A percentile compares a stretch with the other conserved stretches of the same genome.
These are phyloP conservation scores for Caenorhabditis uteleia DNA, from an alignment of 2,888 invertebrate genomes.

Conservation along the genomic window DNA sequence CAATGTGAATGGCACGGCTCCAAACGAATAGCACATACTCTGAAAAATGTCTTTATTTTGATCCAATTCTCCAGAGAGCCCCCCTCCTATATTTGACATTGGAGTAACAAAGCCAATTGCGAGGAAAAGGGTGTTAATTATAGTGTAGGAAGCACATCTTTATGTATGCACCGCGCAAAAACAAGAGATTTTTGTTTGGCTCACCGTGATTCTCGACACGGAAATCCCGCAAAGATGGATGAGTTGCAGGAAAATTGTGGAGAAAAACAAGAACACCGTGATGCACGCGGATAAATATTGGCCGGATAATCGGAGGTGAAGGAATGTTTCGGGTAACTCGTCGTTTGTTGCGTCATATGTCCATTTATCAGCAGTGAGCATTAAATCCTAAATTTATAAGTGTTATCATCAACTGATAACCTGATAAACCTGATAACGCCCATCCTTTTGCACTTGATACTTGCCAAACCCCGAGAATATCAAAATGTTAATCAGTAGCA, in stretches of 20 bases:
- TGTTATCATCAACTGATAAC: neutral
- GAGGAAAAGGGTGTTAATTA: too few species aligned
- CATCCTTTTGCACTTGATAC: conserved; percentile 55
- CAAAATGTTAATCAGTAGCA: conserved; percentile 60
- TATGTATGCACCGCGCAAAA: too few species aligned
- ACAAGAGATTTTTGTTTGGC: too few species aligned
- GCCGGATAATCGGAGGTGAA: conserved; percentile 56
- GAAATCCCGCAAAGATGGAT: conserved; percentile 54
- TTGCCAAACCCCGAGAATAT: conserved; percentile 66
- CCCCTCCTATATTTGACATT: conserved; percentile 5
- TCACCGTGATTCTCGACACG: conserved; percentile 59
- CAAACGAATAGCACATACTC: conserved; percentile 64
- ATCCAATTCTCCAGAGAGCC: neutral
- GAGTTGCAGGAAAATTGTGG: conserved; percentile 55
- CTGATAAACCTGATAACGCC: conserved; percentile 35
- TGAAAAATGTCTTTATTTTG: conserved; percentile 34
- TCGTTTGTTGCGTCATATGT: conserved; percentile 44
- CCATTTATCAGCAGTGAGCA: conserved; percentile 66
- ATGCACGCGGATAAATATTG: conserved; percentile 57
- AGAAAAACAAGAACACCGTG: conserved; percentile 52
- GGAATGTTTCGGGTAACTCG: conserved; percentile 58
- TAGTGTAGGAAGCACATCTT: too few species aligned
- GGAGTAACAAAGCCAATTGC: conserved; percentile 33
- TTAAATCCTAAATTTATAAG: conserved; percentile 42
- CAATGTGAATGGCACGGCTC: conserved; percentile 62